Conservation (phyloP, 2,797 vertebrate species). For the Luscinia megarhynchos region DNA sequence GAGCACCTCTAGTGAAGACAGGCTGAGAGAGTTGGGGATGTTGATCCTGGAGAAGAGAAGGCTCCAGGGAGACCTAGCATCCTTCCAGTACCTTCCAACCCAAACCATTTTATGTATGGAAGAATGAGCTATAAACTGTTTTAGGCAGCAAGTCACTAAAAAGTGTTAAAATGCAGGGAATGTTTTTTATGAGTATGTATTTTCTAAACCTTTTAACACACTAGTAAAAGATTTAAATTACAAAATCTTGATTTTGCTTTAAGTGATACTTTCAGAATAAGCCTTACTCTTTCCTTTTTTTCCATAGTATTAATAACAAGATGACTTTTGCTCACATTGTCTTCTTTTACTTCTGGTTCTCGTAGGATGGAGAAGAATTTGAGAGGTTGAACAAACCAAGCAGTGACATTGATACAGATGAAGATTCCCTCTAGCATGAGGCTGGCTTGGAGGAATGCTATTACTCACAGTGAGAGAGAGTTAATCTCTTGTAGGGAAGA, state of each 20-base stretch:
- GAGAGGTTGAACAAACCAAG: conserved; percentile 88
- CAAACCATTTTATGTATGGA: not conserved
- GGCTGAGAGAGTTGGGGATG: not conserved
- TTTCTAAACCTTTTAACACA: not conserved
- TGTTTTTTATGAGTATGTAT: not conserved
- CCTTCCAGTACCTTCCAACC: not conserved
- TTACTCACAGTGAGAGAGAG: not conserved
- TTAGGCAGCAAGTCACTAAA: not conserved
- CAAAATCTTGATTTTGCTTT: not conserved
- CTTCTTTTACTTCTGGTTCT: conserved; percentile 50
- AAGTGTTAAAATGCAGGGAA: not conserved
- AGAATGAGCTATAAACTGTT: not conserved
- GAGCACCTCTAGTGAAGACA: not conserved
- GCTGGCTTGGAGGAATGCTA: not conserved
- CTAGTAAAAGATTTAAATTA: not conserved
- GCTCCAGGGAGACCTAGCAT: not conserved
- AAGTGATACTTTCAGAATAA: not conserved
- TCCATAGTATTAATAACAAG: not conserved
- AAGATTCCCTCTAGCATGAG: conserved; percentile 81
- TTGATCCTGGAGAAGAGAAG: not conserved
- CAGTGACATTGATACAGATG: conserved; percentile 91
- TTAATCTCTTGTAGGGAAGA: not conserved
- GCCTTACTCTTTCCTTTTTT: not conserved
- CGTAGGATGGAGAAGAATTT: conserved; percentile 94
- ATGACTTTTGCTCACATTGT: not conserved